phyloP scores from a whole-genome alignment of 2,888 invertebrate genomes.

The Pemphredon lugubris region DNA sequence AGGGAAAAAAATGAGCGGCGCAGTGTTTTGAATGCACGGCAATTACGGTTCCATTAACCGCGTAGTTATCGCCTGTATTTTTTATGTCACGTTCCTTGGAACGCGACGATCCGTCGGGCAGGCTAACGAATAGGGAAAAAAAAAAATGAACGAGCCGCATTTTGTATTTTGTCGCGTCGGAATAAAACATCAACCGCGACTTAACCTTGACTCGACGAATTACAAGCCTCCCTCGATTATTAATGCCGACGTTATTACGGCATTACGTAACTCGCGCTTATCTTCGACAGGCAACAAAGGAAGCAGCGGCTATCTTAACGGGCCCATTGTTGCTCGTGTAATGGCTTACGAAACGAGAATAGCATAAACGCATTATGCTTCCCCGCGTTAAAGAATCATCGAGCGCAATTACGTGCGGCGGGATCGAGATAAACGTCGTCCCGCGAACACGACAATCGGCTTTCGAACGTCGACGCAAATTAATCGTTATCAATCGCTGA shows the following conservation, averaged over 20 bases:
- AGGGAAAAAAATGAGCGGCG: neutral
- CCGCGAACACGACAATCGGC: too few relatives aligned
- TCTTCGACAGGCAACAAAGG: constrained; percentile 49
- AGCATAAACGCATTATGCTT: too few relatives aligned
- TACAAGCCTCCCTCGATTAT: constrained; percentile 40
- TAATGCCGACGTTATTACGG: constrained; percentile 37
- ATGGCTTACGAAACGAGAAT: constrained; percentile 57
- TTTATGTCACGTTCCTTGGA: too few relatives aligned
- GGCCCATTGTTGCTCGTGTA: constrained; percentile 61
- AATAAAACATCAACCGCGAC: neutral
- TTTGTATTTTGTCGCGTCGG: neutral
- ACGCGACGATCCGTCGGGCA: too few relatives aligned
- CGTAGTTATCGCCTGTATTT: neutral
- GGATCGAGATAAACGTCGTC: too few relatives aligned
- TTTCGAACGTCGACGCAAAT: too few relatives aligned
- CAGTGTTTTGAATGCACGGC: neutral
- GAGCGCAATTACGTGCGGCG: too few relatives aligned
- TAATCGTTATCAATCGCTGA: too few relatives aligned
- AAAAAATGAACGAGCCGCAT: too few relatives aligned
- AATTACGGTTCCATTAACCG: neutral
- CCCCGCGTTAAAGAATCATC: too few relatives aligned
- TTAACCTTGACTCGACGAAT: constrained; percentile 43
- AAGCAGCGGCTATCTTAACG: constrained; percentile 57
- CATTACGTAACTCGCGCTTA: constrained; percentile 57
- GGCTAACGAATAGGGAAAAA: too few relatives aligned